Base-by-base conservation (phyloP, 2,888 invertebrate species). In the Clepsis dumicolana region DNA sequence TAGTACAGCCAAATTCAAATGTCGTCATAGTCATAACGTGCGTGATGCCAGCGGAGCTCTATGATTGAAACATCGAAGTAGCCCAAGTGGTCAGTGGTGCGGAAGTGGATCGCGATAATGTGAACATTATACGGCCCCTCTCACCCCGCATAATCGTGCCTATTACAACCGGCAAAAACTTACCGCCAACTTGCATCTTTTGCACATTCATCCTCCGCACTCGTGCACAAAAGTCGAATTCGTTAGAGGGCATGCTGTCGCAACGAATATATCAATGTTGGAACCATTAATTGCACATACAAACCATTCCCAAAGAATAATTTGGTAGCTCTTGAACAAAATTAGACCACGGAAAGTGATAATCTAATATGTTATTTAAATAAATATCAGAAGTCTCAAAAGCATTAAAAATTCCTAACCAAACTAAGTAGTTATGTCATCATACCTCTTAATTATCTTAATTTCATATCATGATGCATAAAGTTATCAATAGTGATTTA, bases 81-180 rank as follows among this genome's bases (percentile, higher is more conserved):
- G 64, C 70, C 73, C 75, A 74, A 77, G 53, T 62, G 86, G 80
- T 85, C 88, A 85, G 80, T 85, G 87, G 81, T 81, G 82, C 81
- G 90, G 87, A 89, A 90, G 84, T 80, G 80, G 84, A 86, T 85
- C 82, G 86, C 78, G 90, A 91, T 92, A 92, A 93, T 93, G 92
- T 68, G 88, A 86, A 84, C 91, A 93, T 93, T 93, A 93, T 93
- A 90, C 92, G 83, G 80, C 80, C 85, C 85, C 91, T 88, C 85
- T 59, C 78, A 88, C 81, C 81, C 85, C 85, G 91, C 89, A 92
- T 92, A 92, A 92, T 92, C 86, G 80, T 78, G 79, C 79, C 81
- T 85, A 83, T 84, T 85, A 83, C 73, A 74, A 77, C 74, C 78
- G 73, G 82, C 91, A 91, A 93, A 93, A 93, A 93, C 89, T 88